Evolutionary conservation across 2,888 invertebrate genomes (phyloP), one percentile per base, ranked within the genome.

Genomic region (Torymus auratus): DNA sequence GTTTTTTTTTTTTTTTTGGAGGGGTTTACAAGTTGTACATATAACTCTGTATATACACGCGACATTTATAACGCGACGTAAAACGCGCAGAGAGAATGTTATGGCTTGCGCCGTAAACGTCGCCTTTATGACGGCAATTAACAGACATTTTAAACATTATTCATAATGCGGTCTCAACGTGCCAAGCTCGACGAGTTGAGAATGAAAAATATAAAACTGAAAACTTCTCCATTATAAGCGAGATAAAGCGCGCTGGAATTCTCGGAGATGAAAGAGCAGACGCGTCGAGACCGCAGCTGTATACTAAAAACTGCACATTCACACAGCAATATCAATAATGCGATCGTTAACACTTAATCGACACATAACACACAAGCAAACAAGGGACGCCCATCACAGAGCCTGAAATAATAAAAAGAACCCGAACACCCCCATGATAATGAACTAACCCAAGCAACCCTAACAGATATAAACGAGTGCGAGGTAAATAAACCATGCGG

Each of bases 391-490:
- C 41, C 41, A 10, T 1, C 41, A 7, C 7, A 20, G 20, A 20
- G 20, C 20, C 20, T 20, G 20, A 20, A 20, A 20, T 20, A 20
- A 20, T 20, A 41, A 41, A 41, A 41, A 41, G 41, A 41, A 41
- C 1, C 41, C 41, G 7, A 41, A 7, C 41, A 41, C 41, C 3
- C 5, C 41, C 41, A 41, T 41, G 41, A 41, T 41, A 65, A 80
- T 50, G 15, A 41, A 77, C 41, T 20, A 11, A 72, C 20, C 20
- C 28, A 50, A 83, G 84, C 85, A 85, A 87, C 85, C 61, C 84
- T 86, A 86, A 84, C 85, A 95, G 95, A 96, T 93, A 92, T 95
- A 92, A 94, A 96, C 92, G 95, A 95, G 91, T 95, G 95, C 92
- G 93, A 92, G 83, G 83, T 91, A 86, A 91, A 91, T 87, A 92